phyloP scores from a whole-genome alignment of 2,888 invertebrate species.

The Apodemia zela region DNA sequence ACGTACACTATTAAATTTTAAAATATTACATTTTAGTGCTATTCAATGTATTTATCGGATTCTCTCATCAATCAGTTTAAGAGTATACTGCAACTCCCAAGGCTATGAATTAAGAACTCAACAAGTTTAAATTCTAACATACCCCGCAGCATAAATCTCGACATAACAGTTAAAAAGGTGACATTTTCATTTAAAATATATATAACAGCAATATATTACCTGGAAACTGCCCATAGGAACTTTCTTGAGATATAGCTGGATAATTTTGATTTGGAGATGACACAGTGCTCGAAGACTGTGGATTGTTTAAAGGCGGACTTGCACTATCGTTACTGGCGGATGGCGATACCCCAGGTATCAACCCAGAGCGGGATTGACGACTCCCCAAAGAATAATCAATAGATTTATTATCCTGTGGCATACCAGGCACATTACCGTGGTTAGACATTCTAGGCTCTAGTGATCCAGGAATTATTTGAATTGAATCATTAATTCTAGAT shows the following conservation, averaged over 20 bases:
- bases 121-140: too few species aligned
- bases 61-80: too few species aligned
- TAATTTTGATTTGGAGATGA: conserved; percentile 48
- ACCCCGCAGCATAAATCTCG: too few species aligned
- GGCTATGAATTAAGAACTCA: too few species aligned
- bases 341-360: conserved; percentile 40
- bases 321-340: conserved; percentile 24
- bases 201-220: conserved; percentile 42
- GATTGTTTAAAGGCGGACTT: conserved; percentile 19
- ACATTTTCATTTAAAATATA: background rate
- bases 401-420: conserved; percentile 38
- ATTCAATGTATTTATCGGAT: too few species aligned
- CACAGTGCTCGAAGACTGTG: conserved; percentile 32
- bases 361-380: conserved; percentile 40
- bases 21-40: too few species aligned
- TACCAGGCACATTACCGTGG: conserved; percentile 33
- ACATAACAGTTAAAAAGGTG: too few species aligned
- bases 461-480: conserved; percentile 35
- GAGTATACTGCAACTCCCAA: too few species aligned
- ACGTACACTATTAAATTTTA: too few species aligned
- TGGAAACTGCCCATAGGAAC: conserved; percentile 63
- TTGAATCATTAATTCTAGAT: conserved; percentile 42
- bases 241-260: conserved; percentile 56
- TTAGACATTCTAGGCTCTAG: conserved; percentile 27
- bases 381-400: conserved; percentile 32